Evolutionary conservation across 2,888 invertebrate species (phyloP).

Genomic region (Lutraria lutraria): DNA sequence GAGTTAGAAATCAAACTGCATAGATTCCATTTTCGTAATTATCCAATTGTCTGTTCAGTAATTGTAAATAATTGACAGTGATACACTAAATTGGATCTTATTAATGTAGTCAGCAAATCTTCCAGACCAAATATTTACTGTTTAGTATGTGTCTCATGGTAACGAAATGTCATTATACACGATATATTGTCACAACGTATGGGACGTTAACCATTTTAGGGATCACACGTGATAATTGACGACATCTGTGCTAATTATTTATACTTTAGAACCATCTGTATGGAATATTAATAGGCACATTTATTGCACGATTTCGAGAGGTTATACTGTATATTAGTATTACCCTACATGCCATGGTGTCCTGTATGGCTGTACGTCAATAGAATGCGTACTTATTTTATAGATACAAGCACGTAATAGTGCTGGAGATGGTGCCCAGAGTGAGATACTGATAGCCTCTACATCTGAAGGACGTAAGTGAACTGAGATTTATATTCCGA

Average conservation of each 20-base stretch:
- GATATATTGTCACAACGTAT: neutral
- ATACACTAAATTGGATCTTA: neutral
- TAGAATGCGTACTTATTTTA: slow-evolving; percentile 6
- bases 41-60: neutral
- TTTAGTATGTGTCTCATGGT: neutral
- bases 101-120: neutral
- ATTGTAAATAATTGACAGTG: neutral
- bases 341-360: neutral
- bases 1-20: neutral
- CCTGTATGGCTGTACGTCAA: neutral
- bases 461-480: slow-evolving; percentile 79
- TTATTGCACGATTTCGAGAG: neutral
- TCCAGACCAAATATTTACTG: neutral
- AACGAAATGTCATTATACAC: neutral
- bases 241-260: neutral
- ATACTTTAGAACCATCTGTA: neutral
- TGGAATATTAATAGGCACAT: neutral
- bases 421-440: slow-evolving; percentile 79
- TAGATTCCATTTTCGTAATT: neutral
- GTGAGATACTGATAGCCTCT: slow-evolving; percentile 64
- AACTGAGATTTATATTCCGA: neutral
- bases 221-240: neutral
- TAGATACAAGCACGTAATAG: slow-evolving; percentile 82
- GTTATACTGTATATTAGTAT: neutral
- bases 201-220: neutral